These are phyloP conservation scores for Bradypus variegatus DNA, from an alignment of 2,797 vertebrate genomes.

Conservation along the genomic window DNA sequence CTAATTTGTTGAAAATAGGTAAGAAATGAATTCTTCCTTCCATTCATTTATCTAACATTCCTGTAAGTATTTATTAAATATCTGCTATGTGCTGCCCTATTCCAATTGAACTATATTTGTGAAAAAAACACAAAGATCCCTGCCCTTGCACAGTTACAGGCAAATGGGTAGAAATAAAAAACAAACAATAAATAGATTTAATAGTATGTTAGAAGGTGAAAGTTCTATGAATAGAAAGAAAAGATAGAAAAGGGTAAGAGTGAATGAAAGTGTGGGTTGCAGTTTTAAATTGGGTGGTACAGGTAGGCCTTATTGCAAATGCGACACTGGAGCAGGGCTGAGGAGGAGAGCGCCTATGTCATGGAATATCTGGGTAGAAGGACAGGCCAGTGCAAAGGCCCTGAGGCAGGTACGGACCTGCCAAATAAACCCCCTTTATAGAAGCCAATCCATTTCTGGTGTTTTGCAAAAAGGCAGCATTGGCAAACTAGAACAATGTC, in stretches of 20 bases:
- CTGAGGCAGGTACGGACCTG: not conserved
- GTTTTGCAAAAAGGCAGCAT: too few species aligned
- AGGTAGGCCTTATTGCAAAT: not conserved
- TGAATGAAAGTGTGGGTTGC: not conserved
- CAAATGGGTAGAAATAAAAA: not conserved
- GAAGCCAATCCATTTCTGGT: too few species aligned
- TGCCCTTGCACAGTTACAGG: not conserved
- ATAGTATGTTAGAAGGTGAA: not conserved
- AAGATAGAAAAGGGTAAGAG: not conserved
- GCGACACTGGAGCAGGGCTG: not conserved
- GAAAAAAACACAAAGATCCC: not conserved
- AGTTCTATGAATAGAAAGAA: too few species aligned
- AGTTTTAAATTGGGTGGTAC: not conserved
- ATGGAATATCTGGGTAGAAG: accelerated
- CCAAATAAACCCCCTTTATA: too few species aligned
- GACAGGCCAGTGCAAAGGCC: not conserved
- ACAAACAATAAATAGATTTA: not conserved
- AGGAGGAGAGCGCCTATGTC: not conserved
- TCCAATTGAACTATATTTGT: not conserved
- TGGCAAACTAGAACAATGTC: too few species aligned
- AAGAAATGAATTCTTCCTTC: not conserved
- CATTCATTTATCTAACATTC: not conserved
- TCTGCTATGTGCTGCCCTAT: too few species aligned
- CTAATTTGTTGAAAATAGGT: not conserved
- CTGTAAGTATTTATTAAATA: not conserved